Base-by-base conservation (phyloP, 1,140 invertebrate genomes). In the Apis cerana region DNA sequence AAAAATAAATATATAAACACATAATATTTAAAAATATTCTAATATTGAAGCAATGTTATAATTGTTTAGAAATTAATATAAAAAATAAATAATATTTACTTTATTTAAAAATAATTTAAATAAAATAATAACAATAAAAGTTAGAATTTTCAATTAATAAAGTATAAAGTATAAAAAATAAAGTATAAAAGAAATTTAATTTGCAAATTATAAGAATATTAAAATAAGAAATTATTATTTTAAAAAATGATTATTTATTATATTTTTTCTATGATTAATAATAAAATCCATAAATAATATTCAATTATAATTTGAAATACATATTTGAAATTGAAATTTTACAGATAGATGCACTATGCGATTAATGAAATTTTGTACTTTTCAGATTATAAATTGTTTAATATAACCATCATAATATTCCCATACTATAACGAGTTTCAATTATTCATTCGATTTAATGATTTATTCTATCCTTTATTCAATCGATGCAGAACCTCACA, bases 251-350 rank as follows among this genome's bases (percentile, higher is more conserved):
- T 68, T 13, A 33, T 58, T 21, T 17, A 21, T 56, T 8, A 71
- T 13, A 52, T 56, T 11, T 56, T 11, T 56, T 33, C 13, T 9
- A n/a, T n/a, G 3, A 23, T 19, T 15, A 21, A 33, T 58, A 33
- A 56, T 13, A 10, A 9, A n/a, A 27, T 27, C 1, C 5, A 33
- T 2, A 12, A 21, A n/a, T 33, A 21, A 50, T n/a, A n/a, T 68
- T 12, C 65, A 68, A 68, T 48, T 68, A 68, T 50, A 68, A 68
- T 50, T 48, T 50, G 15, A 10, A 48, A 68, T 43, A 43, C 33
- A 50, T 23, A 48, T 50, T 68, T 48, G 12, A 13, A 68, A 68
- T 68, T 58, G 19, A 59, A 75, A 61, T 61, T 75, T 75, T 48
- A 48, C 56, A 75, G 21, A 43, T 19, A 19, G 21, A 3, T 75